These are phyloP conservation scores for Leptinotarsa haldemani DNA, from an alignment of 2,888 invertebrate species.

Conservation along the genomic window DNA sequence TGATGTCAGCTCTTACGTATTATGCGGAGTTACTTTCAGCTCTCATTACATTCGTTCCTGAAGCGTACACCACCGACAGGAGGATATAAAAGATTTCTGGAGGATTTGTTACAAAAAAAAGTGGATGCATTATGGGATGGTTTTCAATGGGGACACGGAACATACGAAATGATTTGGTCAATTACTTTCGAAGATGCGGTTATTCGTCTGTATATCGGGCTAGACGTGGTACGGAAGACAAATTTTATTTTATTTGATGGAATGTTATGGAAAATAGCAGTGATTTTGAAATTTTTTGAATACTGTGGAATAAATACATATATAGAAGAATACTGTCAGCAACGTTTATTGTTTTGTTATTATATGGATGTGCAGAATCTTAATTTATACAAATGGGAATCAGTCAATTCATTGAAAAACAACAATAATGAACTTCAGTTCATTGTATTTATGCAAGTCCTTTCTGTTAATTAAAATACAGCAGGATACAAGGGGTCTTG, in stretches of 20 bases:
- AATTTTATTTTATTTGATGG: not conserved
- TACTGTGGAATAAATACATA: too few species aligned
- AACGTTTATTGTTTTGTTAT: too few species aligned
- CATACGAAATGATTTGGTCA: slow-evolving; percentile 10
- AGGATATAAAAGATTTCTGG: slow-evolving; percentile 25
- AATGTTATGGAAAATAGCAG: too few species aligned
- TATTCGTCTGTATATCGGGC: not conserved
- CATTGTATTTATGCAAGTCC: too few species aligned
- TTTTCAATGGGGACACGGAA: slow-evolving; percentile 7
- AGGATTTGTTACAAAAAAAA: slow-evolving; percentile 29
- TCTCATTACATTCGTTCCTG: slow-evolving; percentile 29
- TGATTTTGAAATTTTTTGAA: too few species aligned
- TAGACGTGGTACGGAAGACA: not conserved
- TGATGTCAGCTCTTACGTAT: slow-evolving; percentile 29
- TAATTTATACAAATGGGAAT: too few species aligned
- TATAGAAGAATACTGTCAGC: too few species aligned
- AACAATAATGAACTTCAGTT: too few species aligned
- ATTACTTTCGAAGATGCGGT: slow-evolving; percentile 1
- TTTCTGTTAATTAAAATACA: too few species aligned
- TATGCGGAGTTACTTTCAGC: slow-evolving; percentile 30
- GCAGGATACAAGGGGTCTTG: too few species aligned
- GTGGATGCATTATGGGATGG: not conserved
- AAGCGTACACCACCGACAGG: slow-evolving; percentile 6
- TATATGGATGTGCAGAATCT: too few species aligned
- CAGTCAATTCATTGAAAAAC: too few species aligned